These are phyloP conservation scores for Mormyrus lacerda DNA, from an alignment of 2,113 vertebrate genomes.

Conservation along the genomic window DNA sequence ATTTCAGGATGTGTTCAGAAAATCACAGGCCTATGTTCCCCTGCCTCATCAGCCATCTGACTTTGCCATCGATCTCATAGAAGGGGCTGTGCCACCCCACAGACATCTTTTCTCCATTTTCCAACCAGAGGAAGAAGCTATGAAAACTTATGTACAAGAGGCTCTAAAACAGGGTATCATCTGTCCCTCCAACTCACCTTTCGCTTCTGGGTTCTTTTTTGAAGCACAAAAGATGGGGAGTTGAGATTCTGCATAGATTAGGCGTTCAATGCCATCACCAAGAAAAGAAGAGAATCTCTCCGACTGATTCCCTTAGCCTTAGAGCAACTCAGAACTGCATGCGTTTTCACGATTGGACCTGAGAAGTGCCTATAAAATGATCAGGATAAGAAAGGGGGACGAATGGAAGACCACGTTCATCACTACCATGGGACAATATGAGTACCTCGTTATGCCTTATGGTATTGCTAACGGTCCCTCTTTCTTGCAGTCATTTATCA, in stretches of 20 bases:
- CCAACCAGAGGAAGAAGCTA: background rate
- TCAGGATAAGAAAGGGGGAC: background rate
- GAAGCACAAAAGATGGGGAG: background rate
- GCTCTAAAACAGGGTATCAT: too few species aligned
- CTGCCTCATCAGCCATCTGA: background rate
- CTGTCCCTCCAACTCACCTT: too few species aligned
- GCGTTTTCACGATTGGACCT: background rate
- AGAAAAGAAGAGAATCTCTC: background rate
- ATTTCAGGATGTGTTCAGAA: background rate
- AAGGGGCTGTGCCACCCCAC: background rate
- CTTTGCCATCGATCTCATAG: slow-evolving; percentile 3
- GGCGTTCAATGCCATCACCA: background rate
- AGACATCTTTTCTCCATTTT: background rate
- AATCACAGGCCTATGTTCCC: background rate
- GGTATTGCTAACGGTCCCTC: background rate
- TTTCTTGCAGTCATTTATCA: background rate
- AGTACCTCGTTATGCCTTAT: background rate
- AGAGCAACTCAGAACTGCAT: background rate
- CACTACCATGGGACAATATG: background rate
- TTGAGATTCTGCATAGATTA: slow-evolving; percentile 7
- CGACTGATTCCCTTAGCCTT: background rate
- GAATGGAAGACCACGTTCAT: background rate
- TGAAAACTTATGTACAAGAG: too few species aligned
- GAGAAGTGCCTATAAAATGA: background rate
- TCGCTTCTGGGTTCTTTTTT: background rate